Evolutionary conservation across 2,797 vertebrate species (phyloP).

Genomic region (Mastacembelus armatus): DNA sequence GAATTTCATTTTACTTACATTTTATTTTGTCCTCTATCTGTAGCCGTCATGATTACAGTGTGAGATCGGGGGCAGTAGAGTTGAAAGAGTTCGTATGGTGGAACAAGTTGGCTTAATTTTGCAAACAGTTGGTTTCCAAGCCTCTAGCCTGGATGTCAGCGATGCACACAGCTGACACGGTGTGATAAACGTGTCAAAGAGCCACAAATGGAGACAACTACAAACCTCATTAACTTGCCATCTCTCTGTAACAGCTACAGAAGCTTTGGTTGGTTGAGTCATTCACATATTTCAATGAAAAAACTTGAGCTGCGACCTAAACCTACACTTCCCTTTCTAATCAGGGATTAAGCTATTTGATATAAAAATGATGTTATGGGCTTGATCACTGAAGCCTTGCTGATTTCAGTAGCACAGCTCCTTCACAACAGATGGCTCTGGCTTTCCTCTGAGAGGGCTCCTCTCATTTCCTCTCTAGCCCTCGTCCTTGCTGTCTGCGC

Average conservation of each 20-base stretch:
- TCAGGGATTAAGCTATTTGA: conserved; percentile 13
- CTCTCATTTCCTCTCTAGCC: conserved; percentile 67
- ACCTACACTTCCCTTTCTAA: conserved; percentile 7
- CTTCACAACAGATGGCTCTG: conserved; percentile 54
- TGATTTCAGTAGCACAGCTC: conserved; percentile 47
- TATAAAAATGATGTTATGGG: conserved; percentile 21
- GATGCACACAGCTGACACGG: not conserved
- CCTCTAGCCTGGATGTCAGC: not conserved
- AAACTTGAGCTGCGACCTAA: not conserved
- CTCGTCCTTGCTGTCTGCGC: conserved; percentile 56
- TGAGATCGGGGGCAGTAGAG: too few species aligned
- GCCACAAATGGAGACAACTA: not conserved
- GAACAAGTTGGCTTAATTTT: not conserved
- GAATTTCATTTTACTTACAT: too few species aligned
- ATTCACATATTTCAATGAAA: not conserved
- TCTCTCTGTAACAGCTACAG: conserved; percentile 1
- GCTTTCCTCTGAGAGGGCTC: conserved; percentile 51
- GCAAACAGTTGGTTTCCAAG: not conserved
- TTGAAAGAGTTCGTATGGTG: not conserved
- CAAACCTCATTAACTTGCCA: not conserved
- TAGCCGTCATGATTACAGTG: too few species aligned
- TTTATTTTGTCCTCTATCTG: too few species aligned
- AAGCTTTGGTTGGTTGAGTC: too few species aligned
- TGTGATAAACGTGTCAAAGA: conserved; percentile 3
- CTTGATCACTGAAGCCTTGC: conserved; percentile 27